A percentile compares a stretch with the other conserved stretches of the same genome.
Evolutionary conservation across 2,113 vertebrate species (phyloP).

Genomic region (Muntiacus reevesi): DNA sequence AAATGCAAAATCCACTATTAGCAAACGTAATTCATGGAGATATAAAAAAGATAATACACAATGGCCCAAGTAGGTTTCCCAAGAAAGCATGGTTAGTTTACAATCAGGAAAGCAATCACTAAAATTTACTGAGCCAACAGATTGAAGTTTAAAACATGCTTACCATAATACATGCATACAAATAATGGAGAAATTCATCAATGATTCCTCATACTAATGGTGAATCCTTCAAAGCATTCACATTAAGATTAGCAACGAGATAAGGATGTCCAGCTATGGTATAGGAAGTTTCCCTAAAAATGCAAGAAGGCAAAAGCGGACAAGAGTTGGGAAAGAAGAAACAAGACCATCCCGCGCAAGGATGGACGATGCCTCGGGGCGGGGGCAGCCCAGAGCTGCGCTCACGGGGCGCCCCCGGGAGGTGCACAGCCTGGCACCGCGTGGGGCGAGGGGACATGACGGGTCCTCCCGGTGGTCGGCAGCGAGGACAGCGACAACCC

Average conservation of each 20-base stretch:
- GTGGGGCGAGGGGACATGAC: background rate
- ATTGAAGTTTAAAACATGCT: background rate
- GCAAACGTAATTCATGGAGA: background rate
- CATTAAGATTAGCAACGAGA: background rate
- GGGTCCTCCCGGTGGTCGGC: no score
- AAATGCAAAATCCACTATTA: background rate
- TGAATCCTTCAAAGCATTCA: background rate
- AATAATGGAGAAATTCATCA: background rate
- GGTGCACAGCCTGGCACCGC: background rate
- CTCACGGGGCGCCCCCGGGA: background rate
- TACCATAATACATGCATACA: background rate
- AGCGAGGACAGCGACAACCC: background rate
- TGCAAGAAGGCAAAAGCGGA: background rate
- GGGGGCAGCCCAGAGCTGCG: background rate
- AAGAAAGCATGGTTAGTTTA: background rate
- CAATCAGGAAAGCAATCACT: background rate
- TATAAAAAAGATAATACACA: background rate
- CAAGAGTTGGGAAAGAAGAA: background rate
- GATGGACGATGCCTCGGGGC: background rate
- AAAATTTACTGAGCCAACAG: background rate
- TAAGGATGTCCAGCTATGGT: background rate
- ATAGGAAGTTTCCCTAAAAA: background rate
- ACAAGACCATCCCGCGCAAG: background rate
- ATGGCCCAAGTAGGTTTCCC: background rate
- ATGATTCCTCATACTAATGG: background rate